Percentiles rank a stretch among this genome's conserved stretches.
Conservation (phyloP, 2,797 vertebrate genomes). For the Psittacula derbiana region DNA sequence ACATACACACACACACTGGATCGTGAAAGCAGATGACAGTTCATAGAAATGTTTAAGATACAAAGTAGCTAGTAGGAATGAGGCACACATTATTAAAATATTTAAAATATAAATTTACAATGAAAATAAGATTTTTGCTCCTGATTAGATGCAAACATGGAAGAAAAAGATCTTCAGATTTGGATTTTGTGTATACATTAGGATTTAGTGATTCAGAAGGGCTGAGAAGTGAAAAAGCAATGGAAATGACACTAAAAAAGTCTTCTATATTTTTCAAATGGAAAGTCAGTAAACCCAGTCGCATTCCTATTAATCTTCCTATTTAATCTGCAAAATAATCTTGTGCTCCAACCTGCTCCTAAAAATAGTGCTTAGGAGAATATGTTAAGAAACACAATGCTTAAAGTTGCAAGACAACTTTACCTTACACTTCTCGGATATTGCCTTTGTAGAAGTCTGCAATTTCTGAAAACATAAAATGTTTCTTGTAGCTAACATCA, state of each 20-base stretch:
- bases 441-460: background rate
- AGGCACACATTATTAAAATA: background rate
- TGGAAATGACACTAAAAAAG: background rate
- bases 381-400: background rate
- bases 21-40: background rate
- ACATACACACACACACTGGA: fast-evolving
- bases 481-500: background rate
- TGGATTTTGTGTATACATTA: background rate
- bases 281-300: background rate
- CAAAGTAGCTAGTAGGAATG: background rate
- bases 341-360: background rate
- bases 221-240: background rate
- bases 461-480: background rate
- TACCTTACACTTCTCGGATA: background rate
- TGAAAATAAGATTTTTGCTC: background rate
- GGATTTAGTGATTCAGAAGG: background rate
- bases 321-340: background rate
- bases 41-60: background rate
- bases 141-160: background rate
- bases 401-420: background rate
- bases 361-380: background rate
- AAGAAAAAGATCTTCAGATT: background rate
- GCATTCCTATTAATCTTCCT: background rate
- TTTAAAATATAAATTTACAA: background rate
- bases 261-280: background rate